These are phyloP conservation scores for Catharus bicknelli DNA, from an alignment of 2,113 vertebrate genomes.

Conservation along the genomic window DNA sequence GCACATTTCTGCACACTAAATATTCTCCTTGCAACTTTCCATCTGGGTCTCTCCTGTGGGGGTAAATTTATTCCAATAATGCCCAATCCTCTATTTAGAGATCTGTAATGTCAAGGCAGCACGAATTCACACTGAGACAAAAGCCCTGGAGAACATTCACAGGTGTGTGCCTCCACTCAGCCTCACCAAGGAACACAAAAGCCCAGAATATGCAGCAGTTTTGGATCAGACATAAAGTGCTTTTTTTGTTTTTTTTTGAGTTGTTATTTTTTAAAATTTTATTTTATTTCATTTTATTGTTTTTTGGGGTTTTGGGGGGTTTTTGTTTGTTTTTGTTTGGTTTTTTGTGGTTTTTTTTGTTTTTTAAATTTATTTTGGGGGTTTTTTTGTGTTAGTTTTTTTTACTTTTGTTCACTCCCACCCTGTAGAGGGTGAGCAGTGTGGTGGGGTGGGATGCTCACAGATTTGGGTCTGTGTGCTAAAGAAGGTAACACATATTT, in stretches of 20 bases:
- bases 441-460: not conserved
- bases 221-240: not conserved
- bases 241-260: rapidly evolving
- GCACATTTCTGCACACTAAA: not conserved
- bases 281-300: too few relatives aligned
- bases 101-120: not conserved
- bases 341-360: rapidly evolving
- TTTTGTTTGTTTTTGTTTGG: too few relatives aligned
- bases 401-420: not conserved
- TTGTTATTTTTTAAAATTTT: too few relatives aligned
- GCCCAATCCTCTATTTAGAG: not conserved
- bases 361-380: too few relatives aligned
- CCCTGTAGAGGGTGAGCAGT: rapidly evolving
- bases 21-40: not conserved
- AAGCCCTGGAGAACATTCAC: not conserved
- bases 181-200: not conserved
- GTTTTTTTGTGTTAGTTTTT: not conserved
- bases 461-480: not conserved
- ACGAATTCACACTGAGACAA: not conserved
- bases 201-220: rapidly evolving
- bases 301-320: too few relatives aligned
- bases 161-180: not conserved
- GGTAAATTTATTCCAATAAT: not conserved
- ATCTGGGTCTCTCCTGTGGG: not conserved
- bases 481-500: not conserved